These are phyloP conservation scores for Drosophila lacteicornis DNA, from an alignment of 1,140 invertebrate genomes.

Conservation along the genomic window DNA sequence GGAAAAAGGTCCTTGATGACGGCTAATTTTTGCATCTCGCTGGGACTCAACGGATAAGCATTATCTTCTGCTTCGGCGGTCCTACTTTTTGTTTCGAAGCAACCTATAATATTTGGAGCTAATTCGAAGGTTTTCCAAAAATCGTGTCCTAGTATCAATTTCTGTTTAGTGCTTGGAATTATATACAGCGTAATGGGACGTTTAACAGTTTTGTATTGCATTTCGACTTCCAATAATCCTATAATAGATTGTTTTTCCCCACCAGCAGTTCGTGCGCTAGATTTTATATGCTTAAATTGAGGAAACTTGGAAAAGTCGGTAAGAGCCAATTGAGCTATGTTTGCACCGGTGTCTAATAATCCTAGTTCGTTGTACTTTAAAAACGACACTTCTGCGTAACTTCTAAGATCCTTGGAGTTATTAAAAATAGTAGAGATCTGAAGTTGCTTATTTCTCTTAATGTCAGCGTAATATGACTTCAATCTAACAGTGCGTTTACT, in stretches of 20 bases:
- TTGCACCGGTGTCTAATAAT: neutral
- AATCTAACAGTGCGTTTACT: neutral
- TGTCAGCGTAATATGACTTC: neutral
- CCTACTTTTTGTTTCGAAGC: too few relatives aligned
- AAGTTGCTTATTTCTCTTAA: neutral
- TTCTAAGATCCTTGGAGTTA: neutral
- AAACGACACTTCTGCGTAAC: neutral
- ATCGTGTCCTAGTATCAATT: too few relatives aligned
- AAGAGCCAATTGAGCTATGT: neutral
- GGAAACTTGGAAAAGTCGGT: neutral
- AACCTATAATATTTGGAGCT: too few relatives aligned
- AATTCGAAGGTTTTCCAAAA: too few relatives aligned
- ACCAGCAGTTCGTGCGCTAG: neutral
- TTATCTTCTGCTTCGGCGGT: too few relatives aligned
- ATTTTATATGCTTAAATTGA: neutral
- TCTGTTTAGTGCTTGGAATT: slow-evolving; percentile 5
- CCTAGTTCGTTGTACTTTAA: neutral
- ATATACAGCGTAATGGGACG: slow-evolving; percentile 5
- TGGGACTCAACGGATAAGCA: neutral
- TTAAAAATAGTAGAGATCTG: slow-evolving; percentile 3
- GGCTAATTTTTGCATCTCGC: neutral
- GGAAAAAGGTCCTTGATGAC: neutral
- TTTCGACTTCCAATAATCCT: neutral
- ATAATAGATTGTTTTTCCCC: neutral
- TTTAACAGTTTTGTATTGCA: neutral